Percentiles rank a stretch among this genome's conserved stretches.
phyloP scores from a whole-genome alignment of 2,113 vertebrate species.

The Malaclemys terrapin region DNA sequence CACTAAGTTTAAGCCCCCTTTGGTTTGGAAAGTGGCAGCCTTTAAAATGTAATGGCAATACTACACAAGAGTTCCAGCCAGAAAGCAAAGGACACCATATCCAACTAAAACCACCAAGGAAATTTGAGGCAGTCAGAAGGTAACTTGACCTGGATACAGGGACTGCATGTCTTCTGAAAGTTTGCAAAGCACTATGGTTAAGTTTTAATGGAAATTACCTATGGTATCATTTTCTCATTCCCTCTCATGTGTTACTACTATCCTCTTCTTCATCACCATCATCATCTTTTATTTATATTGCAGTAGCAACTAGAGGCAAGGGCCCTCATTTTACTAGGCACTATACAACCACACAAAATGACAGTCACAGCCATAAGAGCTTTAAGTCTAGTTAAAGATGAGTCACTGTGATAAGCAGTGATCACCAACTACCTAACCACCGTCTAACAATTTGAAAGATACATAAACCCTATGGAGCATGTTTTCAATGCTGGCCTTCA shows the following conservation, averaged over 20 bases:
- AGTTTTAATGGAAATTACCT: not conserved
- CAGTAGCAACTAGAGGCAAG: not conserved
- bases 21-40: accelerated
- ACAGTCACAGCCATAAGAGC: not conserved
- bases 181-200: not conserved
- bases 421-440: not conserved
- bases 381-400: not conserved
- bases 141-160: not conserved
- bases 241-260: not conserved
- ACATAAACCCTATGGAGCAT: not conserved
- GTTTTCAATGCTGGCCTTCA: not conserved
- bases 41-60: not conserved
- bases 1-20: not conserved
- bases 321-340: not conserved
- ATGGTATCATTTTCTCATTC: not conserved
- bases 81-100: not conserved
- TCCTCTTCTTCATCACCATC: not conserved
- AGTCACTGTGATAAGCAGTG: not conserved
- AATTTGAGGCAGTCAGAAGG: not conserved
- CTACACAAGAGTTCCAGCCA: accelerated
- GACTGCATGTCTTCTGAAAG: not conserved
- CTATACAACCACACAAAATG: not conserved
- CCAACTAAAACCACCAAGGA: not conserved
- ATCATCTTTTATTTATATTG: not conserved
- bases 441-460: not conserved